phyloP scores from a whole-genome alignment of 2,888 invertebrate genomes.

The Clanis bilineata region DNA sequence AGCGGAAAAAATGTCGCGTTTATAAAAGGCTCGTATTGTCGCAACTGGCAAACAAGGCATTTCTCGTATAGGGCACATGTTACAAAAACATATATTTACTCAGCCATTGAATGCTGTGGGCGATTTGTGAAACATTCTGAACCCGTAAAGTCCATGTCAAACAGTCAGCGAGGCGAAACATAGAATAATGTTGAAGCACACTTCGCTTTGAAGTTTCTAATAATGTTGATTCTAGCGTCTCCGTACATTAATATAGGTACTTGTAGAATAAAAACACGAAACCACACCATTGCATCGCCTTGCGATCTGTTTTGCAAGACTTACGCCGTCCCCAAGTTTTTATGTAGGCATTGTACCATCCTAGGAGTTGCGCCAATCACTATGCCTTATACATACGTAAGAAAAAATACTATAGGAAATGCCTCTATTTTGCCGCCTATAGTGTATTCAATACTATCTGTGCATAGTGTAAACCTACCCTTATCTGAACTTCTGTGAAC shows the following conservation, averaged over 20 bases:
- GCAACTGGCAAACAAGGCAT: conserved; percentile 17
- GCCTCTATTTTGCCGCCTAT: not conserved
- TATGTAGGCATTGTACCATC: not conserved
- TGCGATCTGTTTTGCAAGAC: too few relatives aligned
- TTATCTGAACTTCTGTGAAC: too few relatives aligned
- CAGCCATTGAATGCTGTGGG: conserved; percentile 21
- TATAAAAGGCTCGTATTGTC: conserved; percentile 15
- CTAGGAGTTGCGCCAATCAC: not conserved
- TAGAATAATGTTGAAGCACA: too few relatives aligned
- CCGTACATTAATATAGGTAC: too few relatives aligned
- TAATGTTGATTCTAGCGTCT: too few relatives aligned
- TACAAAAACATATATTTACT: conserved; percentile 23
- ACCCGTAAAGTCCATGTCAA: too few relatives aligned
- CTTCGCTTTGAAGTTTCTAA: too few relatives aligned
- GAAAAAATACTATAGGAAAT: not conserved
- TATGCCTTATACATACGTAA: not conserved
- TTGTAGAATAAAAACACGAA: too few relatives aligned
- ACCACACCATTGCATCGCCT: too few relatives aligned
- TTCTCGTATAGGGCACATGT: conserved; percentile 22
- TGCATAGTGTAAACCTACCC: too few relatives aligned
- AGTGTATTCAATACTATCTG: not conserved
- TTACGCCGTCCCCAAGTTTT: conserved; percentile 8
- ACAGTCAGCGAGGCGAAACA: too few relatives aligned
- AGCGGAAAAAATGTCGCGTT: conserved; percentile 7
- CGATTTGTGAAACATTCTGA: conserved; percentile 18